A percentile compares a stretch with the other conserved stretches of the same genome.
phyloP scores from a whole-genome alignment of 30 jellyfish, hydroid and myxozoan genomes.

The Aurelia sp. region DNA sequence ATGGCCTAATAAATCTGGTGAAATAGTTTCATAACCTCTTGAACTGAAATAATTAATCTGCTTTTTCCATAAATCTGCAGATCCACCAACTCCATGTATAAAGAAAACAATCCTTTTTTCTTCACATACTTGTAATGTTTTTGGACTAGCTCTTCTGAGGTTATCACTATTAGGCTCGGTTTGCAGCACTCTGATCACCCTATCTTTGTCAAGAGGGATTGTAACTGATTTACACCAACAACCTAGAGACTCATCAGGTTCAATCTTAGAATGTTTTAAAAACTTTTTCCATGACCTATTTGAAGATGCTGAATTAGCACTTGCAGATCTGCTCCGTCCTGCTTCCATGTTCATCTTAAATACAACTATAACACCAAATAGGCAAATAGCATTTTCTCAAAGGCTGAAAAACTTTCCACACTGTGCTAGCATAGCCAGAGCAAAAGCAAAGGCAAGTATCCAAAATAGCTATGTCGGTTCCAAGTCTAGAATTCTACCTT shows the following conservation, averaged over 20 bases:
- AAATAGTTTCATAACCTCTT: constrained; percentile 82
- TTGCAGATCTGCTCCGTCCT: constrained; percentile 1
- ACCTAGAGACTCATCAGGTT: constrained; percentile 29
- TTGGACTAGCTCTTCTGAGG: constrained; percentile 18
- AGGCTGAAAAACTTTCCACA: too few relatives aligned
- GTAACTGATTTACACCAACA: constrained; percentile 36
- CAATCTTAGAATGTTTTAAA: constrained; percentile 35
- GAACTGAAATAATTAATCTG: constrained; percentile 73
- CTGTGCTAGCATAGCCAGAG: too few relatives aligned
- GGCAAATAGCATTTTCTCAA: too few relatives aligned
- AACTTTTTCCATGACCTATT: constrained; percentile 31
- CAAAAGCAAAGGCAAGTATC: too few relatives aligned
- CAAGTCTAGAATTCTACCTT: too few relatives aligned
- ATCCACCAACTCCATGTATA: constrained; percentile 98
- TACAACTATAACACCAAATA: too few relatives aligned
- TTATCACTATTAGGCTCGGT: constrained; percentile 15
- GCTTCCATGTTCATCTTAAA: too few relatives aligned
- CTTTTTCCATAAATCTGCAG: constrained; percentile 86
- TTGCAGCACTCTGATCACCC: constrained; percentile 76
- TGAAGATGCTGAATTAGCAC: constrained; percentile 38
- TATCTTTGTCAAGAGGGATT: constrained; percentile 39
- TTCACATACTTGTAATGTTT: neutral
- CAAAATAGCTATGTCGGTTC: too few relatives aligned
- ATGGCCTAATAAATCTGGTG: constrained; percentile 97
- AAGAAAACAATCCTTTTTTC: constrained; percentile 62